phyloP scores from a whole-genome alignment of 1,140 invertebrate species.

The Drosophila simulans region DNA sequence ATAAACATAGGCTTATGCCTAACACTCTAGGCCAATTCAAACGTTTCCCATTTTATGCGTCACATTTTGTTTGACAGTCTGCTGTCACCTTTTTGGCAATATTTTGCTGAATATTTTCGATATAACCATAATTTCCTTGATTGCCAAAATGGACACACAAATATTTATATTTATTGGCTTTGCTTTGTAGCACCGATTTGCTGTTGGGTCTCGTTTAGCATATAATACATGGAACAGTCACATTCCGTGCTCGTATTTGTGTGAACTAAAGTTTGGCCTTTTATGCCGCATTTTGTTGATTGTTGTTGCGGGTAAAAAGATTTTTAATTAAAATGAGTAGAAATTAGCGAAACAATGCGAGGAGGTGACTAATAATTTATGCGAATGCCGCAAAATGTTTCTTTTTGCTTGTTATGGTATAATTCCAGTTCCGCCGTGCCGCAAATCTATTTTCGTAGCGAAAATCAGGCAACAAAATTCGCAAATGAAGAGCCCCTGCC shows the following conservation, averaged over 20 bases:
- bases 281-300: conserved; percentile 17
- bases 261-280: conserved; percentile 36
- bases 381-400: conserved; percentile 45
- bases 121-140: neutral
- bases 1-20: neutral
- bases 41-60: neutral
- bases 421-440: conserved; percentile 7
- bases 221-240: conserved; percentile 26
- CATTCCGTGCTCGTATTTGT: conserved; percentile 9
- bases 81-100: neutral
- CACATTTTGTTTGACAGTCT: neutral
- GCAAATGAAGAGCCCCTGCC: conserved; percentile 16
- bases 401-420: conserved; percentile 31
- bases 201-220: conserved; percentile 24
- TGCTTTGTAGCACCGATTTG: conserved; percentile 6
- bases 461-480: conserved; percentile 32
- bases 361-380: conserved; percentile 54
- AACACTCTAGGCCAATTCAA: neutral
- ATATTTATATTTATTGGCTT: conserved; percentile 22
- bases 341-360: conserved; percentile 31
- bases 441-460: conserved; percentile 27
- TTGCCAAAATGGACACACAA: conserved; percentile 5
- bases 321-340: conserved; percentile 66
- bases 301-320: conserved; percentile 39
- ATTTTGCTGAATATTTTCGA: neutral